Conservation (phyloP, 2,797 vertebrate species). For the Borostomias antarcticus region DNA sequence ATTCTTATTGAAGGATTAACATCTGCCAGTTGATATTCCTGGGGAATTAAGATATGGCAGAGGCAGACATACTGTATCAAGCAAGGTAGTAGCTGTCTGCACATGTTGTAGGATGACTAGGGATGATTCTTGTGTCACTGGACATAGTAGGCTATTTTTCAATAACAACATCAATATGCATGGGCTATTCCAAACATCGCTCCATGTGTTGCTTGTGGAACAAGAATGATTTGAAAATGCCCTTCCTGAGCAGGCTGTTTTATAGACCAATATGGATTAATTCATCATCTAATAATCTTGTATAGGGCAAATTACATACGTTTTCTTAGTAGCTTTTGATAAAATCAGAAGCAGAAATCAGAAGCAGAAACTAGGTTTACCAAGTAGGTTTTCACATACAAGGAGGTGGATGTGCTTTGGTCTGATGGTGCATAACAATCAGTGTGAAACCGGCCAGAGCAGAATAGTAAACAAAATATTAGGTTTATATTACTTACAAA, state of each 20-base stretch:
- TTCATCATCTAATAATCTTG: background rate
- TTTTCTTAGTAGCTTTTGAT: background rate
- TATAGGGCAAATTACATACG: background rate
- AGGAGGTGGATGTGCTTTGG: too few species aligned
- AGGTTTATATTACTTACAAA: too few species aligned
- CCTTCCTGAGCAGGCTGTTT: background rate
- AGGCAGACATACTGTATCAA: background rate
- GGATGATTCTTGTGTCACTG: background rate
- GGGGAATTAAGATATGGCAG: slow-evolving; percentile 45
- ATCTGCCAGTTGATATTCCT: slow-evolving; percentile 51
- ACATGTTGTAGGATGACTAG: background rate
- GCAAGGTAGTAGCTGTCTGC: background rate
- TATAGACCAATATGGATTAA: background rate
- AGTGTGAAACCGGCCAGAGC: too few species aligned
- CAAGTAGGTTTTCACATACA: too few species aligned
- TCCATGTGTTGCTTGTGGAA: background rate
- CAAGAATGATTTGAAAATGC: too few species aligned
- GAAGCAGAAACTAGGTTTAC: too few species aligned
- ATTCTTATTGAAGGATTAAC: slow-evolving; percentile 57
- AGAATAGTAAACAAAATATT: too few species aligned
- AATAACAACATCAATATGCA: background rate
- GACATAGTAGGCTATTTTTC: background rate
- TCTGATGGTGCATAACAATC: too few species aligned
- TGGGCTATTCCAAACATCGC: background rate
- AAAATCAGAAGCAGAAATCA: too few species aligned